A percentile compares a stretch with the other conserved stretches of the same genome.
These are phyloP conservation scores for Drosophila kikkawai DNA, from an alignment of 1,140 invertebrate species.

Conservation along the genomic window DNA sequence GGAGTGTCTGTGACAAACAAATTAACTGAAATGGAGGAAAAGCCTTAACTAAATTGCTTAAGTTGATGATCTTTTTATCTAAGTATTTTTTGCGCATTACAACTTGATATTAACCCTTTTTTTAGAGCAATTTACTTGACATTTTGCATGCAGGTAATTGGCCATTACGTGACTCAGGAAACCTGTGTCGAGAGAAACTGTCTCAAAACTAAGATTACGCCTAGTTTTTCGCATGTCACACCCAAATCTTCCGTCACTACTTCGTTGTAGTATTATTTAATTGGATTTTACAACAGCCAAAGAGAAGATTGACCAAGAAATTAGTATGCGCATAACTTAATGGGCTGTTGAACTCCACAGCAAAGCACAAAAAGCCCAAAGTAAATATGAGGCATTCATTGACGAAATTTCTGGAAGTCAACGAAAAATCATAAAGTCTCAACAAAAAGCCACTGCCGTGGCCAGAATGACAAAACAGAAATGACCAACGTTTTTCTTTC, in stretches of 20 bases:
- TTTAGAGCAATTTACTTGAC: conserved; percentile 47
- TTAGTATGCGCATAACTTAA: conserved; percentile 71
- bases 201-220: conserved; percentile 12
- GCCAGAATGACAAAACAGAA: conserved; percentile 13
- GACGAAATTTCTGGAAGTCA: conserved; percentile 51
- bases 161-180: conserved; percentile 34
- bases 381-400: conserved; percentile 38
- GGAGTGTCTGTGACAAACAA: conserved; percentile 19
- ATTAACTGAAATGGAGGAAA: conserved; percentile 17
- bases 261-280: conserved; percentile 25
- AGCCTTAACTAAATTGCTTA: conserved; percentile 14
- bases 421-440: conserved; percentile 18
- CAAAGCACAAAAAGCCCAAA: conserved; percentile 45
- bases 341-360: conserved; percentile 68
- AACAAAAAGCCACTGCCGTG: background rate
- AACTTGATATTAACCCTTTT: conserved; percentile 21
- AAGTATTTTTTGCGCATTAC: conserved; percentile 19
- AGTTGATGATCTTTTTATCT: conserved; percentile 5
- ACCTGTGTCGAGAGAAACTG: conserved; percentile 18
- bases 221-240: conserved; percentile 20
- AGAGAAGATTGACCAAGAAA: conserved; percentile 44
- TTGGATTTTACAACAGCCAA: conserved; percentile 36
- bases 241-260: conserved; percentile 17
- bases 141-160: conserved; percentile 70
- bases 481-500: conserved; percentile 3